phyloP scores from a whole-genome alignment of 2,113 vertebrate genomes.

The Heloderma charlesbogerti region DNA sequence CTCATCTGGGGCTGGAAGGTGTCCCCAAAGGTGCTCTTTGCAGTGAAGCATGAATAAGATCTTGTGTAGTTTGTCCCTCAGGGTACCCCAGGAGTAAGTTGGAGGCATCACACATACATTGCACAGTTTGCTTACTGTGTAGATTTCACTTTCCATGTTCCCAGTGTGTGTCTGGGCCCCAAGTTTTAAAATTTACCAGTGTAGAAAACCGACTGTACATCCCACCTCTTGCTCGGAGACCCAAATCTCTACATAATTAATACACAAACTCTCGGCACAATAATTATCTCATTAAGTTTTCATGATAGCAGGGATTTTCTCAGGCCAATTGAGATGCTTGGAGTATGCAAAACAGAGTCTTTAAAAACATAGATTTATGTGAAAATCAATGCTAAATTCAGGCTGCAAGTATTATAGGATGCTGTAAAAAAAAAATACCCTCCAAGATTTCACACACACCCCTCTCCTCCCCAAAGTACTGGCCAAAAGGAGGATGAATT shows the following conservation, averaged over 20 bases:
- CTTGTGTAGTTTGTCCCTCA: background rate
- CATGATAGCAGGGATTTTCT: constrained; percentile 47
- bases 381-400: constrained; percentile 71
- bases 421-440: constrained; percentile 51
- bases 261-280: constrained; percentile 58
- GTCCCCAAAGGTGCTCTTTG: too few relatives aligned
- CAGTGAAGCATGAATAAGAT: too few relatives aligned
- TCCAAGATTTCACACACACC: background rate
- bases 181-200: background rate
- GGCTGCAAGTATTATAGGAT: constrained; percentile 53
- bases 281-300: constrained; percentile 71
- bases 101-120: background rate
- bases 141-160: background rate
- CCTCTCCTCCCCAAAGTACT: constrained; percentile 37
- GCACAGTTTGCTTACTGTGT: background rate
- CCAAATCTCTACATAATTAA: constrained; percentile 57
- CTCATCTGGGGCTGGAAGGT: too few relatives aligned
- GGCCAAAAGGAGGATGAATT: constrained; percentile 41
- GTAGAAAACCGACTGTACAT: background rate
- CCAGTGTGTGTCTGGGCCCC: background rate
- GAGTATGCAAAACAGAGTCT: constrained; percentile 55
- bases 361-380: constrained; percentile 63
- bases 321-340: constrained; percentile 59
- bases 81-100: background rate
- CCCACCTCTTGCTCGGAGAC: background rate